phyloP scores from a whole-genome alignment of 2,797 vertebrate genomes.

The Artibeus lituratus region DNA sequence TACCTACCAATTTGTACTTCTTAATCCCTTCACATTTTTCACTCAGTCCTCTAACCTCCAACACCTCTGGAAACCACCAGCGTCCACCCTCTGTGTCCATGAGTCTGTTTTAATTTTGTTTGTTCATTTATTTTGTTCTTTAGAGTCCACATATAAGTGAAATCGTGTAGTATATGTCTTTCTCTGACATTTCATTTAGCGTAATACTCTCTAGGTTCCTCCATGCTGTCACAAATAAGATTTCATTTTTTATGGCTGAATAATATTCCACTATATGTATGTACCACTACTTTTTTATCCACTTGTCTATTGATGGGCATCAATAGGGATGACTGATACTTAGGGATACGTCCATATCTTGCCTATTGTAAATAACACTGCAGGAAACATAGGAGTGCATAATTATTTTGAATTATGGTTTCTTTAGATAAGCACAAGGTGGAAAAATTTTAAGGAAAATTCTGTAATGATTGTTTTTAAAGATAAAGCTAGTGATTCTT shows the following conservation, averaged over 20 bases:
- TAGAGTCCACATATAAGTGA: not conserved
- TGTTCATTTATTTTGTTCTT: not conserved
- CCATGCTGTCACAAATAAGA: not conserved
- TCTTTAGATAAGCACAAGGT: not conserved
- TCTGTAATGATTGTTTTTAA: not conserved
- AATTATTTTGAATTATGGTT: not conserved
- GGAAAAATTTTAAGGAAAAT: not conserved
- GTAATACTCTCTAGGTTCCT: not conserved
- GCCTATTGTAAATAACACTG: not conserved
- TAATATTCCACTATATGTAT: not conserved
- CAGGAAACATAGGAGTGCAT: not conserved
- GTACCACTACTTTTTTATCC: not conserved
- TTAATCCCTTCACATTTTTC: not conserved
- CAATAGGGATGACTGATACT: no score
- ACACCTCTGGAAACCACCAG: not conserved
- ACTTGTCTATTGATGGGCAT: not conserved
- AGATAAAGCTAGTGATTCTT: not conserved
- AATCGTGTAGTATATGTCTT: not conserved
- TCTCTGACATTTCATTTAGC: not conserved
- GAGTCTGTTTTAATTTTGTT: not conserved
- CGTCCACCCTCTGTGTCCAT: not conserved
- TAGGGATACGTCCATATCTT: not conserved
- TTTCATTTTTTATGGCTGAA: not conserved
- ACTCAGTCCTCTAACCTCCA: no score
- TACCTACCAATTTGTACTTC: not conserved